Evolutionary conservation across 2,797 vertebrate species (phyloP).

Genomic region (Gymnodraco acuticeps): DNA sequence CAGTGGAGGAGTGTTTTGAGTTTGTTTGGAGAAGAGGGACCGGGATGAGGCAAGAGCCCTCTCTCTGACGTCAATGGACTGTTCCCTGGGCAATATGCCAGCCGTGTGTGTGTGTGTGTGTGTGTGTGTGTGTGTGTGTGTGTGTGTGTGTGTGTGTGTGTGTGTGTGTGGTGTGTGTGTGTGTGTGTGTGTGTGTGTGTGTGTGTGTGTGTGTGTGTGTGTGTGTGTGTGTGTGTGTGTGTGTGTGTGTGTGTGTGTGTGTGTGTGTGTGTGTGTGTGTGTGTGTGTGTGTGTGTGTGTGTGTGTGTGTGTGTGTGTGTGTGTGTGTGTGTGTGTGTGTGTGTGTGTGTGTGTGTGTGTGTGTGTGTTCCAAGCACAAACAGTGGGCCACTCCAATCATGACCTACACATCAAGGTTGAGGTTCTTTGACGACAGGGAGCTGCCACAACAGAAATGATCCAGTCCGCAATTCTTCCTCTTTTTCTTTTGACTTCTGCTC

Average conservation of each 20-base stretch:
- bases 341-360: constrained; percentile 32
- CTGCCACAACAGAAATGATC: constrained; percentile 74
- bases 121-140: constrained; percentile 41
- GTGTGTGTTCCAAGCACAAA: constrained; percentile 54
- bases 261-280: constrained; percentile 31
- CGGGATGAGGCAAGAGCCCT: constrained; percentile 86
- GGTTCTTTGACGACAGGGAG: constrained; percentile 75
- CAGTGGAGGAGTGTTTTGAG: constrained; percentile 75
- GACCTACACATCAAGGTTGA: constrained; percentile 76
- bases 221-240: constrained; percentile 40
- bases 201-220: constrained; percentile 40
- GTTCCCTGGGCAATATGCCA: constrained; percentile 87
- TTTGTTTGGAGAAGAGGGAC: constrained; percentile 88
- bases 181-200: constrained; percentile 33
- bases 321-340: constrained; percentile 40
- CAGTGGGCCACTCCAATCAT: constrained; percentile 68
- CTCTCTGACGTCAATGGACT: constrained; percentile 88
- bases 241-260: constrained; percentile 26
- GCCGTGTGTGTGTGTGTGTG: constrained; percentile 43
- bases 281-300: constrained; percentile 43
- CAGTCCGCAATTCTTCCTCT: constrained; percentile 33
- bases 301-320: constrained; percentile 38
- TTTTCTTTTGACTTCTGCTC: constrained; percentile 29
- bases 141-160: constrained; percentile 38
- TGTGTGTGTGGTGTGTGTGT: constrained; percentile 30